Evolutionary conservation across 2,113 vertebrate genomes (phyloP).

Genomic region (Brevimyrus niger): DNA sequence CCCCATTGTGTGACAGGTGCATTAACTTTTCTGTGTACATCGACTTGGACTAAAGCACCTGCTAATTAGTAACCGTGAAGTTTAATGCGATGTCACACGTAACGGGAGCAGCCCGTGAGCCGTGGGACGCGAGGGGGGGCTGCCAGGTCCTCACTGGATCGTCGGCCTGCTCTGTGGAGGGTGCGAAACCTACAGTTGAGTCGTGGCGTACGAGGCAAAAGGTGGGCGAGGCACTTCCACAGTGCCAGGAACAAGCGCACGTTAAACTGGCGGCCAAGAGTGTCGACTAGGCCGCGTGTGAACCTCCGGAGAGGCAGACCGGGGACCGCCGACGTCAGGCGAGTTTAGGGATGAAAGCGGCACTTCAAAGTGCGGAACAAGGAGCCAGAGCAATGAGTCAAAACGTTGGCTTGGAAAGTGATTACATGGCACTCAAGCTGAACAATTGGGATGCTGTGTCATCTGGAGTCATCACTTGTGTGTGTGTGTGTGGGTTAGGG

Average conservation of each 20-base stretch:
- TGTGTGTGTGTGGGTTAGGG: not conserved
- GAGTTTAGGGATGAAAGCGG: constrained; percentile 58
- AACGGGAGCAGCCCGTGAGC: not conserved
- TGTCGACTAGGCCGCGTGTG: constrained; percentile 57
- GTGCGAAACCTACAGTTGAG: not conserved
- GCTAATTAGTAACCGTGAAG: not conserved
- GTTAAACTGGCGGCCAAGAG: constrained; percentile 38
- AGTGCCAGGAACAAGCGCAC: not conserved
- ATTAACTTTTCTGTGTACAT: not conserved
- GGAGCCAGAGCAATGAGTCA: constrained; percentile 45
- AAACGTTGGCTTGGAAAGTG: constrained; percentile 57
- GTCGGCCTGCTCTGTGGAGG: not conserved
- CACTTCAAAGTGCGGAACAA: constrained; percentile 61
- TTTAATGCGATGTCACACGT: not conserved
- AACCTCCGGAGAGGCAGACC: constrained; percentile 41
- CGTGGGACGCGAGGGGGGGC: too few species aligned
- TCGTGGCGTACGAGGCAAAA: too few species aligned
- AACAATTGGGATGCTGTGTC: constrained; percentile 56
- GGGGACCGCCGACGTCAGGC: constrained; percentile 65
- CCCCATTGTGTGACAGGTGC: not conserved
- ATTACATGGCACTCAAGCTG: constrained; percentile 50
- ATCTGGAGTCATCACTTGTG: constrained; percentile 41
- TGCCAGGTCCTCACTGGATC: not conserved
- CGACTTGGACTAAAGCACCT: not conserved
- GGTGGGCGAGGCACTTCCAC: not conserved